Base-by-base conservation (phyloP, 1,140 invertebrate species). In the Oncopeltus fasciatus region DNA sequence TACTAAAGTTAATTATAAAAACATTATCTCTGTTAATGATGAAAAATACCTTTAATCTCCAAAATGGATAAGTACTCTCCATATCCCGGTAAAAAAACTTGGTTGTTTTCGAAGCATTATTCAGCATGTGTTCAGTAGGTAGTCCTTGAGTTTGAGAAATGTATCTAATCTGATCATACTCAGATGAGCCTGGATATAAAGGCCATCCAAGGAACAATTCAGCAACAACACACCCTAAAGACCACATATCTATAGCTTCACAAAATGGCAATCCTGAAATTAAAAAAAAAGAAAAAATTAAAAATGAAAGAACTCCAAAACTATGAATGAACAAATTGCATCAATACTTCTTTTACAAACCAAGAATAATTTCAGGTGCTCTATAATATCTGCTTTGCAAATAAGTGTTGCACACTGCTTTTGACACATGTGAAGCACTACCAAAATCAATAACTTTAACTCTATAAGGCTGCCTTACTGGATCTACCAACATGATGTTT, bases 181-280 rank as follows among this genome's bases (percentile, higher is more conserved):
- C 97, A 1, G 95, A 98, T 27, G 94, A 96, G 57, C 97, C 97
- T 0, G 97, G 97, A 78, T 99, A 99, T 2, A 99, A 79, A 18
- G 97, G 97, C 97, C 97, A 99, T 62, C 97, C 97, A 18, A 99
- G 81, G 77, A 99, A 99, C 57, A 99, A 79, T 74, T 99, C 97
- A 2, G 97, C 97, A 21, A 99, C 96, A 59, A 99, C 97, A 77
- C 97, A 99, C 24, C 97, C 97, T 60, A 99, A 78, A 0, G 95
- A 98, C 97, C 97, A 99, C 95, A 99, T 99, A 75, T 99, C 97
- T 68, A 99, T 99, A 2, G 95, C 93, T 77, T 99, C 97, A 79
- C 94, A 97, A 77, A 99, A 99, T 56, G 95, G 95, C 68, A 99
- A 78, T 62, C 86, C 76, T 76, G 63, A 33, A 72, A 67, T 58